Conservation (phyloP, 2,797 vertebrate species). For the Danio kyathit region DNA sequence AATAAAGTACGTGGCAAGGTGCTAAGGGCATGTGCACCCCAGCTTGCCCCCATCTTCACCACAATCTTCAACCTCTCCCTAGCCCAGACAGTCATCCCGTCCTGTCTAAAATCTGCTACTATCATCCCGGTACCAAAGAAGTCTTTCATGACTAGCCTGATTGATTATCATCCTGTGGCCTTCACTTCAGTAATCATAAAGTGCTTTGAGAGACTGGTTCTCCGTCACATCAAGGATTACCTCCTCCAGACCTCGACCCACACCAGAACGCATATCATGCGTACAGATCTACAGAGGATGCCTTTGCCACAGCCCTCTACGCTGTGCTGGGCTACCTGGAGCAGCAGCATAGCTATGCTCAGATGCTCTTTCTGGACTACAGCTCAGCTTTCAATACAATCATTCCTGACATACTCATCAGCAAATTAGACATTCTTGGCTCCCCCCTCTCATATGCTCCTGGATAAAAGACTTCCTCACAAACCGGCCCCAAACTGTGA, state of each 20-base stretch:
- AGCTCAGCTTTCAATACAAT: neutral
- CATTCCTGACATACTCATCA: neutral
- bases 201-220: conserved; percentile 5
- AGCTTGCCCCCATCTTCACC: conserved; percentile 14
- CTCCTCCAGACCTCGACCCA: neutral
- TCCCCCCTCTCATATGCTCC: neutral
- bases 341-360: too few relatives aligned
- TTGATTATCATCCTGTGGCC: neutral
- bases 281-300: too few relatives aligned
- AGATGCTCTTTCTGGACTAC: too few relatives aligned
- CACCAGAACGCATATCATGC: too few relatives aligned
- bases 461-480: neutral
- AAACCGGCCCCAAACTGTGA: neutral
- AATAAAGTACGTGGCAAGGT: neutral
- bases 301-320: too few relatives aligned
- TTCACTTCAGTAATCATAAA: neutral
- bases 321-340: too few relatives aligned
- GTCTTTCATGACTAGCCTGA: conserved; percentile 5
- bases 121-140: conserved; percentile 9
- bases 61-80: neutral
- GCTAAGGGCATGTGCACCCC: neutral
- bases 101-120: conserved; percentile 2
- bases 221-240: neutral
- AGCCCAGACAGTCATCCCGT: neutral
- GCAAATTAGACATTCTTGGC: neutral